A percentile compares a stretch with the other conserved stretches of the same genome.
Evolutionary conservation across 2,113 vertebrate species (phyloP).

Genomic region (Sapayoa aenigma): DNA sequence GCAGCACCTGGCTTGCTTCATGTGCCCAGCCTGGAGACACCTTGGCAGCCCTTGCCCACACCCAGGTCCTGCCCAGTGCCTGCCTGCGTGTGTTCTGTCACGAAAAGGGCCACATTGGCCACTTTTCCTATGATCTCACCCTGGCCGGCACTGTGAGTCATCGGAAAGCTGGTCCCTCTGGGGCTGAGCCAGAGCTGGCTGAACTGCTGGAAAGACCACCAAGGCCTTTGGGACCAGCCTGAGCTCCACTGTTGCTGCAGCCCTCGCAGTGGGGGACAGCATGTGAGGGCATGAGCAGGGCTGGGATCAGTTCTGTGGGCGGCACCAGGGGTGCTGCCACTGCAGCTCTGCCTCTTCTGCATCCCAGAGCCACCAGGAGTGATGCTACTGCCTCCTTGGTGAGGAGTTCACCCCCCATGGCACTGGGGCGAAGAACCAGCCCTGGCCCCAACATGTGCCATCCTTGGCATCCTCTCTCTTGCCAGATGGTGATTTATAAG

Average conservation of each 20-base stretch:
- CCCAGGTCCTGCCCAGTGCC: background rate
- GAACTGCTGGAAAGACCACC: background rate
- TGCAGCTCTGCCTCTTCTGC: background rate
- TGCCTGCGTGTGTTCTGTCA: accelerated
- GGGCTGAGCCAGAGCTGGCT: background rate
- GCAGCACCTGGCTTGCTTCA: background rate
- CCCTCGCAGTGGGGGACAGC: background rate
- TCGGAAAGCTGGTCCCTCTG: background rate
- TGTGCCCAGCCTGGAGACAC: background rate
- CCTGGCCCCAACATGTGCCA: accelerated
- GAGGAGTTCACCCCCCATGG: accelerated
- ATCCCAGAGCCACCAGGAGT: background rate
- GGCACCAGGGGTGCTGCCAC: background rate
- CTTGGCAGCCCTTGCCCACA: background rate
- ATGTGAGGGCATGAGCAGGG: background rate
- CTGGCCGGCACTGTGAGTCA: background rate
- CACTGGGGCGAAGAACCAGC: background rate
- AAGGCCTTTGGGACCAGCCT: background rate
- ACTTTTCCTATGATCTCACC: background rate
- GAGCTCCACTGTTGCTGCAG: background rate
- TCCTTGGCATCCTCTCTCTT: background rate
- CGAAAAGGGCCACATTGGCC: background rate
- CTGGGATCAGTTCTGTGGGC: background rate
- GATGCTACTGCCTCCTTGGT: background rate
- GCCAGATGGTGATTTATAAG: background rate